phyloP scores from a whole-genome alignment of 1,140 invertebrate genomes.

The Leptopilina boulardi region DNA sequence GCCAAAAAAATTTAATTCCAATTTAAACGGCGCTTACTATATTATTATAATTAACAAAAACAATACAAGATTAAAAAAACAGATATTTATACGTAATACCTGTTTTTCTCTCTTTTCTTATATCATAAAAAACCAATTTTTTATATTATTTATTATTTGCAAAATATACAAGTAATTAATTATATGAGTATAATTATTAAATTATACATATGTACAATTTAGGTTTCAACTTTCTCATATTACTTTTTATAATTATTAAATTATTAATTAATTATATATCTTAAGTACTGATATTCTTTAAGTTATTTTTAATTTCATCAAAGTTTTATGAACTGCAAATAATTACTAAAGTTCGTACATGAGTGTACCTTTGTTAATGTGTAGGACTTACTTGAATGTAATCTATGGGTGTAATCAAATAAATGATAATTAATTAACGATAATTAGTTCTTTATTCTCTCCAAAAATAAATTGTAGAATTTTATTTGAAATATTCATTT shows the following conservation, averaged over 20 bases:
- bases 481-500: too few species aligned
- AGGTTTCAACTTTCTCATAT: background rate
- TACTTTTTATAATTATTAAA: conserved; percentile 1
- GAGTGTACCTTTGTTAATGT: conserved; percentile 31
- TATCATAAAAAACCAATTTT: background rate
- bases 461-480: background rate
- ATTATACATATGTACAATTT: background rate
- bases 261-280: background rate
- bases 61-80: background rate
- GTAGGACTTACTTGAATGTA: conserved; percentile 33
- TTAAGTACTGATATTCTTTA: conserved; percentile 26
- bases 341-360: conserved; percentile 16
- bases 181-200: background rate
- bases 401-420: conserved; percentile 33
- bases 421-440: conserved; percentile 29
- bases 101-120: background rate
- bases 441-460: background rate
- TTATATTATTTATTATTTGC: background rate
- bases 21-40: background rate
- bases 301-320: conserved; percentile 7
- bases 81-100: background rate
- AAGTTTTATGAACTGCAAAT: conserved; percentile 22
- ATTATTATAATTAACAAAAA: background rate
- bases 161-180: background rate
- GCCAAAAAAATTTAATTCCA: conserved; percentile 12